phyloP scores from a whole-genome alignment of 2,797 vertebrate genomes.

The Mus minutoides region DNA sequence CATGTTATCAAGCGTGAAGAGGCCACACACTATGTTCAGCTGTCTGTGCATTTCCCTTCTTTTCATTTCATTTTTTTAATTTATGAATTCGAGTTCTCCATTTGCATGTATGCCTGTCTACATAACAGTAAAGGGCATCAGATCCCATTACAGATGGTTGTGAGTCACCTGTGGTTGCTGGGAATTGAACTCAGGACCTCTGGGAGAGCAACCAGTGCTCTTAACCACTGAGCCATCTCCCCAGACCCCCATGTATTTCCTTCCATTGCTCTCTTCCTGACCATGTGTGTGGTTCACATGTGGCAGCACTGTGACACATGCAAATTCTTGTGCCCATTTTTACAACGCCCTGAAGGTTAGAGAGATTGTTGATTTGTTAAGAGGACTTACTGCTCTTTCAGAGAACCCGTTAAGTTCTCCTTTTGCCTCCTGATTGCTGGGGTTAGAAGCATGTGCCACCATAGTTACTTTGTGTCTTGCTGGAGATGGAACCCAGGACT shows the following conservation, averaged over 20 bases:
- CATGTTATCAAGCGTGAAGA: fast-evolving
- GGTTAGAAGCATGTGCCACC: neutral
- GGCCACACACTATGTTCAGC: fast-evolving
- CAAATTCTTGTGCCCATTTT: neutral
- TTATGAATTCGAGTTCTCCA: neutral
- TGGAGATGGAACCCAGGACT: neutral
- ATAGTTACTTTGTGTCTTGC: neutral
- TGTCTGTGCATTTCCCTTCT: neutral
- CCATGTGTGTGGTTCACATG: neutral
- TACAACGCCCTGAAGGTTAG: neutral
- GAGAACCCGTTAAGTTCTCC: neutral
- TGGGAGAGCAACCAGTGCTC: neutral
- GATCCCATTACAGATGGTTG: neutral
- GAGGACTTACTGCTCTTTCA: neutral
- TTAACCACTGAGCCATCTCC: neutral
- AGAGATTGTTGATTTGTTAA: neutral
- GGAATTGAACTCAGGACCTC: neutral
- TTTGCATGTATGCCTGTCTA: neutral
- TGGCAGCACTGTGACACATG: neutral
- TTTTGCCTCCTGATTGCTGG: neutral
- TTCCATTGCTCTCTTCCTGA: neutral
- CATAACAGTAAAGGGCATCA: neutral
- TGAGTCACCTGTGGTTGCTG: neutral
- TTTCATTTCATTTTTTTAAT: neutral
- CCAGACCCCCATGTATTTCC: neutral